Evolutionary conservation across 2,888 invertebrate species (phyloP), one percentile per base, ranked within the genome.

Genomic region (Orthosia incerta): DNA sequence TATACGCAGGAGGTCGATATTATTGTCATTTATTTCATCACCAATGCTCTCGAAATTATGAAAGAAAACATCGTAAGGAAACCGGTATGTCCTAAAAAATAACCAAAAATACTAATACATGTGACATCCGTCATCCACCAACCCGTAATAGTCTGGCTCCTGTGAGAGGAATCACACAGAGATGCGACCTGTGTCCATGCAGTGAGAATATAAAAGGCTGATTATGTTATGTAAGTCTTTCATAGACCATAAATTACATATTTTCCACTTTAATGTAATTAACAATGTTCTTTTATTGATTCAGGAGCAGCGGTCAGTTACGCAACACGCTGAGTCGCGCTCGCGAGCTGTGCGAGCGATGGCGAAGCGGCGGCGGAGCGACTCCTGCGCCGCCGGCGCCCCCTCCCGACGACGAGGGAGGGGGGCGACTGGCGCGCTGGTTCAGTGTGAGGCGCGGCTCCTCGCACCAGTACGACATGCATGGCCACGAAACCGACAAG

Each of bases 401-500:
- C 4, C 95, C 96, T 60, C 96, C 96, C 73, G 96, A 96, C 81
- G 97, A 97, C 91, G 97, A 97, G 86, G 97, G 97, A 63, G 97
- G 98, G 86, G 98, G 98, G 79, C 97, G 98, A 73, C 97, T 99
- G 63, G 98, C 98, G 50, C 97, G 99, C 86, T 99, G 98, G 98
- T 99, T 99, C 96, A 98, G 98, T 89, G 98, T 99, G 82, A 96
- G 98, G 56, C 97, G 98, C 78, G 98, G 98, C 59, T 98, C 98
- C 80, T 96, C 97, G n/a, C 98, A 98, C 93, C 98, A 98, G 89
- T 98, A 98, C 93, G 98, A 98, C 90, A 97, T 96, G 96, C 96
- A 96, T 81, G 78, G 94, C 45, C 94, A 95, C 82, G 95, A 96
- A 71, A 88, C 93, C 20, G 96, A 95, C 91, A 97, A 98, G 94